phyloP scores from a whole-genome alignment of 2,113 vertebrate genomes.

The Chloropsis cyanopogon region DNA sequence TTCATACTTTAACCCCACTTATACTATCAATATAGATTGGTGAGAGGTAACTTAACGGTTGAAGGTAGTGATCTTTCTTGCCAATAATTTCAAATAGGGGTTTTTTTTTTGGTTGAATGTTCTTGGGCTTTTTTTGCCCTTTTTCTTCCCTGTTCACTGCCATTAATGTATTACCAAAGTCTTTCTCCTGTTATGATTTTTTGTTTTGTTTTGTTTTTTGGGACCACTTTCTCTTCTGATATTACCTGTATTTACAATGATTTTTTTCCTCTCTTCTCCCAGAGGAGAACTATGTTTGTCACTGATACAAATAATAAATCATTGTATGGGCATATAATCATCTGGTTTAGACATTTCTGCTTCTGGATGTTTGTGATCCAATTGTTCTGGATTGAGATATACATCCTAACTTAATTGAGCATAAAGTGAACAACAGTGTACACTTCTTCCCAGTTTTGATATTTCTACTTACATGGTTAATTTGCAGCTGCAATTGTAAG shows the following conservation, averaged over 20 bases:
- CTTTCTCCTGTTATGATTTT: neutral
- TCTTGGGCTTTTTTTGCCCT: fast-evolving
- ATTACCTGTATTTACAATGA: neutral
- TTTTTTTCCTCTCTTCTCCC: neutral
- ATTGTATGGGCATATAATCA: neutral
- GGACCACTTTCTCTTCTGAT: neutral
- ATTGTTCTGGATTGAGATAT: neutral
- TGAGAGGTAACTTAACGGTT: neutral
- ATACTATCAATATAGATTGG: neutral
- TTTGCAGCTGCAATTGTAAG: neutral
- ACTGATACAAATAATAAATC: neutral
- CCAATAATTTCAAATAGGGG: neutral
- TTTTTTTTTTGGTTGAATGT: fast-evolving
- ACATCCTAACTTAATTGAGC: neutral
- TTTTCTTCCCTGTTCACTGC: neutral
- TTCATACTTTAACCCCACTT: neutral
- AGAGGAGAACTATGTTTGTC: neutral
- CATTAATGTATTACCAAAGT: neutral
- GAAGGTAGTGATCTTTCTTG: neutral
- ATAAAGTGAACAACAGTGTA: neutral
- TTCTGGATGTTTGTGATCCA: neutral
- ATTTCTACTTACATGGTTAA: neutral
- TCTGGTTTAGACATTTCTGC: neutral
- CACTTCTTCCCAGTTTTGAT: neutral
- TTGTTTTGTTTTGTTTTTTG: neutral